Evolutionary conservation across 2,888 invertebrate species (phyloP).

Genomic region (Athalia rosae): DNA sequence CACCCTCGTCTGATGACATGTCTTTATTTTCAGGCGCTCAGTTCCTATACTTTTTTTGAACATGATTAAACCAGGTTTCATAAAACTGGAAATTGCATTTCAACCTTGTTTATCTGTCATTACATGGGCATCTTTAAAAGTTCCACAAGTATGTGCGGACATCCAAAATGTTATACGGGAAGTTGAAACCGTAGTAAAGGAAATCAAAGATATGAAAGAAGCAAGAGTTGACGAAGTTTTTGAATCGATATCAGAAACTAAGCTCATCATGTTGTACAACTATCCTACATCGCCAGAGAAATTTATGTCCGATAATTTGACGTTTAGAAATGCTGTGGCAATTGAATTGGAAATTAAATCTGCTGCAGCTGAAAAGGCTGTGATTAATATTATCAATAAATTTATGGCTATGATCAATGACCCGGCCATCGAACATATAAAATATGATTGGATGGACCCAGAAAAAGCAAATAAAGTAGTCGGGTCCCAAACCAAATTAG

Average conservation of each 20-base stretch:
- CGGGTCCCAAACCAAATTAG: slow-evolving; percentile 76
- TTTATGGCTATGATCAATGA: slow-evolving; percentile 81
- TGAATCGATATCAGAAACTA: slow-evolving; percentile 77
- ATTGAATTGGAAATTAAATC: slow-evolving; percentile 78
- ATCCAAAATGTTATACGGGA: slow-evolving; percentile 78
- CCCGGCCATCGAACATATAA: slow-evolving; percentile 77
- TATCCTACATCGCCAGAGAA: slow-evolving; percentile 78
- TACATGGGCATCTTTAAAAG: slow-evolving; percentile 88
- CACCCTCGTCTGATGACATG: background rate
- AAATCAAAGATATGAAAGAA: slow-evolving; percentile 85
- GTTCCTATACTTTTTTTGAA: slow-evolving; percentile 83
- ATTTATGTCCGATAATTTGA: slow-evolving; percentile 80
- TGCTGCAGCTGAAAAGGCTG: slow-evolving; percentile 83
- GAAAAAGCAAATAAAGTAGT: slow-evolving; percentile 79
- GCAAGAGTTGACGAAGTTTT: slow-evolving; percentile 84
- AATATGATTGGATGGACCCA: slow-evolving; percentile 80
- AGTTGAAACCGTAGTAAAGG: slow-evolving; percentile 81
- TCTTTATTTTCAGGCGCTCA: slow-evolving; percentile 58
- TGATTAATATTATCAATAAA: slow-evolving; percentile 85
- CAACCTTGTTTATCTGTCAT: slow-evolving; percentile 85
- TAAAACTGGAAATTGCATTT: slow-evolving; percentile 82
- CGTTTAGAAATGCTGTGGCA: slow-evolving; percentile 75
- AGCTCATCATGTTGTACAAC: slow-evolving; percentile 79
- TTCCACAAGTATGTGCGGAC: slow-evolving; percentile 78
- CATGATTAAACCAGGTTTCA: slow-evolving; percentile 80